Base-by-base conservation (phyloP, 2,888 invertebrate species). In the Orgyia antiqua region DNA sequence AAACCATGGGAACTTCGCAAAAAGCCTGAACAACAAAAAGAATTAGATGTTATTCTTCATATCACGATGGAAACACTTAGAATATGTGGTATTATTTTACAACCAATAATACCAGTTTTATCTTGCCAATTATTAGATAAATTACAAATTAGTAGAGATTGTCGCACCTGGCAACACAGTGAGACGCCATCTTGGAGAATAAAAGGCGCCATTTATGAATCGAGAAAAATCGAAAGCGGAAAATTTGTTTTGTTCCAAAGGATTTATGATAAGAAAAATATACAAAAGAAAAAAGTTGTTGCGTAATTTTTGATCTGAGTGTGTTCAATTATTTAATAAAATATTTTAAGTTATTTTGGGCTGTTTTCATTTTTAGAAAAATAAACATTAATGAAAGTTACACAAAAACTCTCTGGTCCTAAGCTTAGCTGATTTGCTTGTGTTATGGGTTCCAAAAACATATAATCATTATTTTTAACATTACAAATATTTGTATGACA, bases 1-100 rank as follows among this genome's bases (percentile, higher is more conserved):
- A 92, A 93, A 67, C 98, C 98, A 0, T 99, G 99, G 99, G 89
- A 92, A 47, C 84, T 98, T 36, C 89, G 87, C 31, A 93, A 94
- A 58, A 66, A 84, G 6, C 72, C 83, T 0, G 79, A 88, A 24
- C 68, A 83, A 11, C 86, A 88, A 27, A 80, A 88, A 24, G 87
- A 91, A 53, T 73, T 96, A 1, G 88, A 92, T 57, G 90, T 91
- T 9, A 89, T 97, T 28, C 87, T 98, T 33, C 93, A 94, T 62
- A 72, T 98, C 24, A 92, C 94, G 11, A 87, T 98, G 82, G 98
- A 99, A 77, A 91, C 93, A 0, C 73, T 96, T 24, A 88, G 98
- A 50, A 90, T 96, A 34, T 65, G 63, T 20, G 68, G 43, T 0
- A 92, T 98, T 38, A 88, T 96, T 20, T 75, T 99, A 13, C 93